These are phyloP conservation scores for Thaumatotibia leucotreta DNA, from an alignment of 1,140 invertebrate species.

Conservation along the genomic window DNA sequence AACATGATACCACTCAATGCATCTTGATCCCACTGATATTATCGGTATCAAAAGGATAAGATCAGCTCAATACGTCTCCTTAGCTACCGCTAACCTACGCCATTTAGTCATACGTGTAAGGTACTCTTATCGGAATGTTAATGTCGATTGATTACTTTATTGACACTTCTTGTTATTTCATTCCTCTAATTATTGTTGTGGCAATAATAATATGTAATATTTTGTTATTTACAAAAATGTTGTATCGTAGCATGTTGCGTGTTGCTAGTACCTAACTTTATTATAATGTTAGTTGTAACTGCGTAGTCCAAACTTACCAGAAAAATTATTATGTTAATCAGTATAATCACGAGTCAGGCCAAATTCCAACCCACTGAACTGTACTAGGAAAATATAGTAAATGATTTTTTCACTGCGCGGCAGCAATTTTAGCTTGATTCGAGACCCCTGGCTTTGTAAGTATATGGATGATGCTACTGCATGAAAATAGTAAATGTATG, in stretches of 20 bases:
- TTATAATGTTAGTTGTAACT: constrained; percentile 6
- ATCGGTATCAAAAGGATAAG: too few species aligned
- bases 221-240: constrained; percentile 51
- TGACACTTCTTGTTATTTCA: constrained; percentile 4
- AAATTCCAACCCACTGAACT: too few species aligned
- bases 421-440: background rate
- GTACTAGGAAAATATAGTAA: background rate
- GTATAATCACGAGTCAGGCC: background rate
- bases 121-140: constrained; percentile 35
- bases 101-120: too few species aligned
- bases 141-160: constrained; percentile 23
- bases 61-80: too few species aligned
- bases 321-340: background rate
- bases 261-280: constrained; percentile 28
- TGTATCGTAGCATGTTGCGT: constrained; percentile 58
- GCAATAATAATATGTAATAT: constrained; percentile 20
- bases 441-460: background rate
- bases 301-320: background rate
- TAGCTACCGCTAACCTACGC: too few species aligned
- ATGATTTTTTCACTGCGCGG: background rate
- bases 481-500: background rate
- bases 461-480: background rate
- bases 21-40: too few species aligned
- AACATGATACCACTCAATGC: too few species aligned
- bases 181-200: constrained; percentile 7